These are phyloP conservation scores for Diploscapter pachys DNA, from an alignment of 1,140 invertebrate genomes.

Conservation along the genomic window DNA sequence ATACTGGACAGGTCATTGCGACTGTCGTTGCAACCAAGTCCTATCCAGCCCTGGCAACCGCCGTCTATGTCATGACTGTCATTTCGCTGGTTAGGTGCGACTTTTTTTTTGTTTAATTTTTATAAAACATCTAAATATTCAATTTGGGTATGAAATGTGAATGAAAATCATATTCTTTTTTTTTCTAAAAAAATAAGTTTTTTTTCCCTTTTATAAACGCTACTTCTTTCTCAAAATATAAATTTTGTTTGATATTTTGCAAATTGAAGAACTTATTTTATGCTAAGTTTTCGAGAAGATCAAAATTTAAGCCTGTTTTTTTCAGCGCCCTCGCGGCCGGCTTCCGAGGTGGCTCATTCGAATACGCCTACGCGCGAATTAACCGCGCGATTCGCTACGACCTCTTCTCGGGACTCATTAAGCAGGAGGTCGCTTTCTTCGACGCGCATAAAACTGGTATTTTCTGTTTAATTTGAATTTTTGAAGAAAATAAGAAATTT, in stretches of 20 bases:
- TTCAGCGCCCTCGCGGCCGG: constrained; percentile 56
- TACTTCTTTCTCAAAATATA: no score
- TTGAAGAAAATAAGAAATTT: neutral
- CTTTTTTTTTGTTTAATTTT: neutral
- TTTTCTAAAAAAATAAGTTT: no score
- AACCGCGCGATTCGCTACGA: constrained; percentile 51
- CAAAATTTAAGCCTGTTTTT: neutral
- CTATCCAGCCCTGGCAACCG: constrained; percentile 46
- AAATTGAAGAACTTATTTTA: neutral
- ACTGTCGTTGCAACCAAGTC: constrained; percentile 49
- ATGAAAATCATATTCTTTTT: neutral
- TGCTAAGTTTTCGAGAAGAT: neutral
- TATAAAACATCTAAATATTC: constrained; percentile 11
- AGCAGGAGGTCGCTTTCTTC: constrained; percentile 57
- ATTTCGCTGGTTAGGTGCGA: constrained; percentile 41
- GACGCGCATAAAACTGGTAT: constrained; percentile 57
- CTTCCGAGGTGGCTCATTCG: constrained; percentile 51
- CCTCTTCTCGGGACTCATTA: constrained; percentile 50
- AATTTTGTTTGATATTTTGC: neutral
- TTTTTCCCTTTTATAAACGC: no score
- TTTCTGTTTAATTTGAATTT: neutral
- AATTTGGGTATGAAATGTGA: constrained; percentile 2
- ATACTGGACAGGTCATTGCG: constrained; percentile 57
- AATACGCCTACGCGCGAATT: constrained; percentile 46
- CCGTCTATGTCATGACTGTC: constrained; percentile 51